Conservation (phyloP, 2,113 vertebrate species). For the Hucho hucho region DNA sequence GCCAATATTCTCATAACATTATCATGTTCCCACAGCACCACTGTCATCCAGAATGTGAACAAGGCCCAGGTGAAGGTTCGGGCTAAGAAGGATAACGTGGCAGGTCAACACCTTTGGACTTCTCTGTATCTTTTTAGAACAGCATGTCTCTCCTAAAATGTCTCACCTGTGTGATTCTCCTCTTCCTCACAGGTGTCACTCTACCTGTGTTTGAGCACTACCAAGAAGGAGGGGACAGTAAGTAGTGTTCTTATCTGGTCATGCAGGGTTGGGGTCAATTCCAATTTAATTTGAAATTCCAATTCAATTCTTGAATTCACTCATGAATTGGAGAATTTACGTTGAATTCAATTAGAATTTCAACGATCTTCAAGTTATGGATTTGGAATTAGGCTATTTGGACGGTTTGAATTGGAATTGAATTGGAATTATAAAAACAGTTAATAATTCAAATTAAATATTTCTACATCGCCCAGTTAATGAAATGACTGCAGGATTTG, state of each 20-base stretch:
- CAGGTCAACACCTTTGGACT: constrained; percentile 74
- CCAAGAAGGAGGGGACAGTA: constrained; percentile 97
- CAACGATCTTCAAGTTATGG: no score
- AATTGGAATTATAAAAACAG: no score
- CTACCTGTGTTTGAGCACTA: constrained; percentile 98
- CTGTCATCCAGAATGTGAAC: constrained; percentile 98
- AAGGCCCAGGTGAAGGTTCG: constrained; percentile 98
- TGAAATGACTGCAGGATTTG: no score
- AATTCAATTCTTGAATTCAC: no score
- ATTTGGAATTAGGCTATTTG: no score
- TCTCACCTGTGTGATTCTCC: neutral
- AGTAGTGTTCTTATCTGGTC: constrained; percentile 61
- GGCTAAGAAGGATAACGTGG: constrained; percentile 97
- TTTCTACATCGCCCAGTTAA: no score
- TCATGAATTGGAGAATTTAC: neutral
- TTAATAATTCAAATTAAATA: no score
- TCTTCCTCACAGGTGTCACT: constrained; percentile 82
- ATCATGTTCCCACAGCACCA: constrained; percentile 79
- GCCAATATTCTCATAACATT: neutral
- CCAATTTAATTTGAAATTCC: neutral
- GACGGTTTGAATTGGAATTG: no score
- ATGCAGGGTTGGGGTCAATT: neutral
- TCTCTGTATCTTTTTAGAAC: neutral
- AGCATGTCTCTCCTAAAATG: neutral
- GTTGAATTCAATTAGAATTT: neutral